Evolutionary conservation across 2,888 invertebrate genomes (phyloP), one percentile per base, ranked within the genome.

Genomic region (Mystacides longicornis): DNA sequence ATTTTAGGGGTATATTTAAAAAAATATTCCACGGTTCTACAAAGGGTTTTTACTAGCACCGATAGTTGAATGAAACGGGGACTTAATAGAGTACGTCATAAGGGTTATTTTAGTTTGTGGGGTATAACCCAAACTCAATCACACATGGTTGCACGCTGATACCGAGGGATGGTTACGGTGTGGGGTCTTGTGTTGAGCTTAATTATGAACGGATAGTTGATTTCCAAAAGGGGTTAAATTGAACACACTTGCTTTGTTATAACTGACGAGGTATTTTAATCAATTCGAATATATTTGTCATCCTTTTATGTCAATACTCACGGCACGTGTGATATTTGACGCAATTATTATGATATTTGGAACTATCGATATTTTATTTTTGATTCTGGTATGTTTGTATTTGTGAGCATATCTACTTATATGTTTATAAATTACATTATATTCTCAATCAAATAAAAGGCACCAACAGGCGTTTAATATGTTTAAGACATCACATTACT

Each of bases 181-280:
- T 48, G 51, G 54, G 52, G 54, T 16, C 43, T 23, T 49, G 58
- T 60, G 60, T 60, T 60, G 60, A 55, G 58, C 60, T 60, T 57
- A 61, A 61, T 61, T 59, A 61, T 61, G 59, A 59, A 61, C 61
- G 61, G 61, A 61, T 61, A 61, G 61, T 61, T 61, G 61, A 59
- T 52, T 57, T 52, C 55, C 57, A 59, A 61, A 61, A 59, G 61
- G 61, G 60, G 60, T 60, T 60, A 60, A 60, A 60, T 60, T 60
- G 58, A 60, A 60, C 60, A 60, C 60, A 57, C 60, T 58, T 50
- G 60, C 58, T 58, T 58, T 58, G 58, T 60, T 54, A 47, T 56
- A 54, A 50, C 52, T 55, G 58, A 58, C 58, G 58, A 58, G 55
- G 19, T 58, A 16, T 33, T 51, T 51, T 45, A 49, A 19, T 43